These are phyloP conservation scores for Uropetala carovei DNA, from an alignment of 2,888 invertebrate species.

Conservation along the genomic window DNA sequence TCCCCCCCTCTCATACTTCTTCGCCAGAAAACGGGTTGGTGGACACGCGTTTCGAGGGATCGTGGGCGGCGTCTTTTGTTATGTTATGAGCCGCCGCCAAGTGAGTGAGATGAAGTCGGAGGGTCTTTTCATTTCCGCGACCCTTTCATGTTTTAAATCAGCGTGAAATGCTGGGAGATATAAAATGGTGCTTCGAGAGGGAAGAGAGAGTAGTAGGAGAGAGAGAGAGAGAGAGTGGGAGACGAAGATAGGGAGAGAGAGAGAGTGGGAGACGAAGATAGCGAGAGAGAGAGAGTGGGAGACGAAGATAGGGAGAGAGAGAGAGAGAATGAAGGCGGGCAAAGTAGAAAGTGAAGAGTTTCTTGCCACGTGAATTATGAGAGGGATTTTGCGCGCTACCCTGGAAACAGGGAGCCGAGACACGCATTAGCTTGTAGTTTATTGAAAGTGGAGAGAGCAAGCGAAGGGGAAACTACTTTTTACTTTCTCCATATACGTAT, in stretches of 20 bases:
- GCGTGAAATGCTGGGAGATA: slow-evolving; percentile 1
- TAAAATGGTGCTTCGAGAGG: neutral
- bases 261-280: neutral
- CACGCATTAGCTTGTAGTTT: neutral
- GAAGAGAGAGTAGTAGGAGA: neutral
- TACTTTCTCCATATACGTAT: no score
- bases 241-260: neutral
- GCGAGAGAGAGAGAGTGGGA: neutral
- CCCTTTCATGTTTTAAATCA: neutral
- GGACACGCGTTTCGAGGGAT: neutral
- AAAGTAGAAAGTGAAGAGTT: neutral
- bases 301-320: neutral
- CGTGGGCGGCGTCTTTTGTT: neutral
- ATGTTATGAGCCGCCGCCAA: neutral
- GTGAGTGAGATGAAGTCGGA: neutral
- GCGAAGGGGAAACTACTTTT: no score
- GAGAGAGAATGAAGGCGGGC: neutral
- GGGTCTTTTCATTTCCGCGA: slow-evolving; percentile 28
- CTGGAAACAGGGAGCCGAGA: neutral
- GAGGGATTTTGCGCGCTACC: neutral
- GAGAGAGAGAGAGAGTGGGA: neutral
- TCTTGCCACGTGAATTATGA: neutral
- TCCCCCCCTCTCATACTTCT: neutral
- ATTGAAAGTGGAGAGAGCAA: no score
- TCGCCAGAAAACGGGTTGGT: no score